Conservation (phyloP, 2,888 invertebrate genomes). For the Pycnomerus fuliginosus region DNA sequence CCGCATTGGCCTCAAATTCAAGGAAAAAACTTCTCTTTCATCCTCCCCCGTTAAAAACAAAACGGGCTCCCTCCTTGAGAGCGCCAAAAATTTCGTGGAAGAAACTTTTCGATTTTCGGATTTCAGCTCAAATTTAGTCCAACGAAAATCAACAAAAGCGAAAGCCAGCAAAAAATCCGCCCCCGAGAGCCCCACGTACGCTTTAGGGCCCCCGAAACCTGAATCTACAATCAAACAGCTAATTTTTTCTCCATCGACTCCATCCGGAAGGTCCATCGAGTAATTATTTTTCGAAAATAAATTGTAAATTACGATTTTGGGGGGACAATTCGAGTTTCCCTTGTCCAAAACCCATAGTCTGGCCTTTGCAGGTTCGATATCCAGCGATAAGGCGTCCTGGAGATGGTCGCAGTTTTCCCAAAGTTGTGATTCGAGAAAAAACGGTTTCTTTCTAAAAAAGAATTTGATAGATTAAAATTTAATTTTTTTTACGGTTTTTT, state of each 20-base stretch:
- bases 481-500: no score
- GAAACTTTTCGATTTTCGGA: conserved; percentile 30
- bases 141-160: conserved; percentile 39
- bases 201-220: conserved; percentile 37
- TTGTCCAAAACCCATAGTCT: conserved; percentile 54
- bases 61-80: conserved; percentile 41
- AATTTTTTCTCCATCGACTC: conserved; percentile 37
- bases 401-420: conserved; percentile 44
- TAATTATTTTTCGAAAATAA: conserved; percentile 41
- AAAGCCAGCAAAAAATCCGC: conserved; percentile 38
- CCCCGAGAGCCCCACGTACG: conserved; percentile 49
- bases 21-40: conserved; percentile 41
- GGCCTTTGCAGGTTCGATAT: conserved; percentile 46
- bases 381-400: conserved; percentile 49
- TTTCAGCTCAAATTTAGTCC: conserved; percentile 44
- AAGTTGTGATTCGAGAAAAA: conserved; percentile 23
- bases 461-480: no score
- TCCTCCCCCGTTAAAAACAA: conserved; percentile 46
- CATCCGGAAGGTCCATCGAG: conserved; percentile 22
- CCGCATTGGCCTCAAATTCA: conserved; percentile 31
- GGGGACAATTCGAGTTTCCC: conserved; percentile 45
- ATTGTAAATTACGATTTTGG: conserved; percentile 52
- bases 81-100: conserved; percentile 42
- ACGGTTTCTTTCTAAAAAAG: conserved; percentile 24
- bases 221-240: conserved; percentile 46